Evolutionary conservation across 2,888 invertebrate genomes (phyloP), one percentile per base, ranked within the genome.

Genomic region (Cheiracanthium punctorium): DNA sequence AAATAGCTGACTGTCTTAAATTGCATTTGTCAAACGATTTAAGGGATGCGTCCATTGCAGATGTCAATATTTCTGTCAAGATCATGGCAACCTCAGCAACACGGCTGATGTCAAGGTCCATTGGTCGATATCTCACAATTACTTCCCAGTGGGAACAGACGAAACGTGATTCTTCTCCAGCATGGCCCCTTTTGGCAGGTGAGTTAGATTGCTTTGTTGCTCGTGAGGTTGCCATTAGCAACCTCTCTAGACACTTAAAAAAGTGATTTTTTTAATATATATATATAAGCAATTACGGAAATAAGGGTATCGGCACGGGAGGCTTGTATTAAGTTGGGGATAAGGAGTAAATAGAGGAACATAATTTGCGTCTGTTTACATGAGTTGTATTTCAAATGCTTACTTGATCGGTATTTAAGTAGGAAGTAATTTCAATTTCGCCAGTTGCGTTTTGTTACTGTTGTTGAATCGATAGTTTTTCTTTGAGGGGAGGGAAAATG

Each of bases 211-310:
- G 84, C 48, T 85, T 85, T 85, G 84, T 85, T 85, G 58, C 52
- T 85, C 79, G 84, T 85, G 84, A 85, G 74, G 84, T 85, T 85
- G 84, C 84, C 43, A 74, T 85, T 79, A 85, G 84, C 84, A 85
- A 85, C 84, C 79, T 58, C 20, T 32, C 4, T 33, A 17, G 70
- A 32, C 48, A 58, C 52, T 37, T 74, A 33, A 58, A 24, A 58
- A 58, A 58, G 2, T 58, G 20, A 58, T 58, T 58, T 2, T 58
- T 58, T 58, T 20, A n/a, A n/a, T n/a, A n/a, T n/a, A n/a, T n/a
- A 58, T 58, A 20, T 58, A 58, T 12, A 58, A 58, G 58, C 24
- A 24, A 12, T 58, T 24, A 24, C 5, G 24, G 20, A 58, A 24
- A 58, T 20, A 58, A 58, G 24, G 20, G 24, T 24, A 58, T 24